Base-by-base conservation (phyloP, 1,140 invertebrate genomes). In the Euwallacea similis region DNA sequence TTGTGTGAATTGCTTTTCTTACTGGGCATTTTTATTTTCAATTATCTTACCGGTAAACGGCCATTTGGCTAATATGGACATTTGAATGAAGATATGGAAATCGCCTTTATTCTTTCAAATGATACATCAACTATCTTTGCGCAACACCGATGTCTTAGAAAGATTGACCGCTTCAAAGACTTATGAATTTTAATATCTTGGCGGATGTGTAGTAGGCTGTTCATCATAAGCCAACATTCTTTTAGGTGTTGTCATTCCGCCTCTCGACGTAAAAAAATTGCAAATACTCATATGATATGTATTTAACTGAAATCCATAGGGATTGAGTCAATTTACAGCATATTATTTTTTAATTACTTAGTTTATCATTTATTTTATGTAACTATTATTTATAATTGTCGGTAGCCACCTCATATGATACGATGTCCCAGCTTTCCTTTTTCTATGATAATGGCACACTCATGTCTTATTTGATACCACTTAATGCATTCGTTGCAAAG, bases 11-110 rank as follows among this genome's bases (percentile, higher is more conserved):
- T 33, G 21, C 21, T 33, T 33, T 33, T 33, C 21, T 4, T 33
- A 33, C 21, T 33, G 21, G 21, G 21, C 21, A 33, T 33, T 33
- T 33, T 33, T 4, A 33, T 33, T 33, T 33, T 33, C 21, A 4
- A 33, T 2, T 33, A 33, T 33, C 21, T 33, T 33, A 33, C 4
- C 1, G 21, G 21, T 33, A 13, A 47, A 13, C 21, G 46, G 43
- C 43, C 47, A 50, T 63, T 63, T 63, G 44, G 61, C 13, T 47
- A 47, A 46, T 46, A 63, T 46, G 13, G 43, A 47, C 43, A 65
- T 65, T 65, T 65, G 63, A 65, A 65, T 65, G 63, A 65, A 54
- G 54, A 65, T 55, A 65, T 65, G 63, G 63, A 65, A 65, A 65
- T 65, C 46, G 42, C 21, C 63, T 16, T 46, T 65, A 65, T 65